Evolutionary conservation across 2,888 invertebrate genomes (phyloP), one percentile per base, ranked within the genome.

Genomic region (Diachrysia chrysitis): DNA sequence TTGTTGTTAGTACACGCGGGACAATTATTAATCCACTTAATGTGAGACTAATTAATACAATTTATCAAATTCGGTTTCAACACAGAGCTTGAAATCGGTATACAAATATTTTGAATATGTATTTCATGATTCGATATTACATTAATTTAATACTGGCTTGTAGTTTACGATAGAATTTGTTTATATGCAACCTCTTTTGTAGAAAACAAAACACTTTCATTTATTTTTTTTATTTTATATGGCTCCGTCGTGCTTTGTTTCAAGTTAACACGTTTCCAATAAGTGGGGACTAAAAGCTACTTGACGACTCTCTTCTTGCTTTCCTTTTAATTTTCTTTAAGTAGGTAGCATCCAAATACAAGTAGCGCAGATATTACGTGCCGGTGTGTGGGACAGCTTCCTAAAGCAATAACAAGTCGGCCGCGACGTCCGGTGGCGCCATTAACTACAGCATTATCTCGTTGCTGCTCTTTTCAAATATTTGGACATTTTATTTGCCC

Each of bases 391-490:
- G 63, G 58, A 51, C 78, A 66, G 83, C 72, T 82, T 84, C 83
- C 85, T 79, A 84, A 84, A 89, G 89, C 86, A 89, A 90, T 89
- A 92, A 91, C 86, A 89, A 85, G 85, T 85, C 84, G 84, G 83
- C 88, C 85, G 84, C 89, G 87, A 85, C 87, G 87, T 88, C 90
- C 90, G 88, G 87, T 76, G 81, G 85, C 82, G 78, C 89, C 89
- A 89, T 92, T 91, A 92, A 92, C 89, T 87, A 86, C 85, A 83
- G 88, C 89, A 92, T 92, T 92, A 92, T 92, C 92, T 90, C 87
- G 87, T 84, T 83, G 85, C 87, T 87, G 76, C 85, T 85, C 87
- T 89, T 90, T 89, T 85, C 88, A 90, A 92, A 92, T 90, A 90
- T 92, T 92, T 89, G 86, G 84, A 88, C 89, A 83, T 89, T 90